Base-by-base conservation (phyloP, 2,113 vertebrate genomes). In the Uria lomvia region DNA sequence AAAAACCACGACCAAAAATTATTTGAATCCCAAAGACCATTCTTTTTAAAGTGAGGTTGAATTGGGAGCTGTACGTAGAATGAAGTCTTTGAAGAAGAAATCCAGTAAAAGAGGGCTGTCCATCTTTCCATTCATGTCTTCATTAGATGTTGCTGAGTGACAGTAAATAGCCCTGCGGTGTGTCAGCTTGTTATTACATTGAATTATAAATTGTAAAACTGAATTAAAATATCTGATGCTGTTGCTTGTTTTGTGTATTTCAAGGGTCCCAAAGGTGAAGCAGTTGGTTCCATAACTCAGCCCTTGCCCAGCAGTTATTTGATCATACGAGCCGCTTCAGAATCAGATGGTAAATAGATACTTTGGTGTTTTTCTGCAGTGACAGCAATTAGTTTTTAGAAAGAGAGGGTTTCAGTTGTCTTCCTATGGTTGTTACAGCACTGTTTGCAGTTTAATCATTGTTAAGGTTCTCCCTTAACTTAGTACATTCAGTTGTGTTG, bases 201-300 rank as follows among this genome's bases (percentile, higher is more conserved):
- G 34, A 94, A 75, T 47, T 43, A 50, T 85, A 29, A 94, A 89
- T 50, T 29, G 36, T 55, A 68, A 87, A 92, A 65, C 32, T 74
- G 77, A 89, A 79, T 70, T 84, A 30, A 94, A 93, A 86, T 76
- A 30, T 26, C 42, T 95, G 53, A 91, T 72, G 68, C 43, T 95
- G 4, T 94, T 93, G 40, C 21, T 91, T 96, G 2, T 91, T 96
- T 87, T 94, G 38, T 95, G 11, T 97, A 45, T 94, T 97, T 95
- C 70, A 98, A 99, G 99, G 99, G 99, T 95, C 99, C 99, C 78
- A 99, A 99, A 98, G 99, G 99, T 47, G 99, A 99, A 98, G 98
- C 99, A 24, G 99, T 99, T 91, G 99, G 99, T 80, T 99, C 99
- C 76, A 99, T 99, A 98, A 99, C 99, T 62, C 99, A 99, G 97